Conservation (phyloP, 2,797 vertebrate genomes). For the Galaxias olidus region DNA sequence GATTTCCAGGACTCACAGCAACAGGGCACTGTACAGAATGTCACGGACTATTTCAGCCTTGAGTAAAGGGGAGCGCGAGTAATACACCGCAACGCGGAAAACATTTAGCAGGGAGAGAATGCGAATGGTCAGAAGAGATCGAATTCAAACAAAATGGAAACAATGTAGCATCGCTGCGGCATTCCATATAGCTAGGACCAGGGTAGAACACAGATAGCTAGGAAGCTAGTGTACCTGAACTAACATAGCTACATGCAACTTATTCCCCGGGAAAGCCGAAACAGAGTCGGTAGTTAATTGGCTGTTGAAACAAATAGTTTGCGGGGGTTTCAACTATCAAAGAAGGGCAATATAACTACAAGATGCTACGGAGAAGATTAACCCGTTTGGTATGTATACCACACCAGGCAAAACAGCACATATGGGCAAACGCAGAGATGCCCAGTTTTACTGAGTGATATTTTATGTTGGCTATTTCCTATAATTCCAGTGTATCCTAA, state of each 20-base stretch:
- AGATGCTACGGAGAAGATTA: slow-evolving; percentile 77
- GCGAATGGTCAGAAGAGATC: slow-evolving; percentile 72
- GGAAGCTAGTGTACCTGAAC: slow-evolving; percentile 48
- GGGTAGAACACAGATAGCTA: slow-evolving; percentile 71
- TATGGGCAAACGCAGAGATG: not conserved
- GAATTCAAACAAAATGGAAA: slow-evolving; percentile 70
- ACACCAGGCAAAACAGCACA: slow-evolving; percentile 24
- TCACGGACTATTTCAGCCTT: slow-evolving; percentile 51
- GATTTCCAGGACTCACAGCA: slow-evolving; percentile 63
- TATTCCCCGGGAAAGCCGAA: slow-evolving; percentile 58
- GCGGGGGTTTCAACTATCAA: slow-evolving; percentile 42
- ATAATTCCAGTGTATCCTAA: too few species aligned
- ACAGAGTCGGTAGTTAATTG: slow-evolving; percentile 53
- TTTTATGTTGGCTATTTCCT: too few species aligned
- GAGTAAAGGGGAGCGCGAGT: slow-evolving; percentile 47
- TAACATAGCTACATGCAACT: slow-evolving; percentile 70
- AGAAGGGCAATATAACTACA: slow-evolving; percentile 43
- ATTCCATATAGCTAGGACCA: slow-evolving; percentile 67
- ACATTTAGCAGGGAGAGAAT: slow-evolving; percentile 66
- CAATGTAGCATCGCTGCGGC: slow-evolving; percentile 76
- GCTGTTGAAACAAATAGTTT: slow-evolving; percentile 53
- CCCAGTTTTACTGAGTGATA: too few species aligned
- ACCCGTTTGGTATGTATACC: slow-evolving; percentile 73
- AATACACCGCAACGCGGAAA: slow-evolving; percentile 71
- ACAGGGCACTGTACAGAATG: slow-evolving; percentile 76